These are phyloP conservation scores for Napeogenes sylphis DNA, from an alignment of 2,888 invertebrate species.

Conservation along the genomic window DNA sequence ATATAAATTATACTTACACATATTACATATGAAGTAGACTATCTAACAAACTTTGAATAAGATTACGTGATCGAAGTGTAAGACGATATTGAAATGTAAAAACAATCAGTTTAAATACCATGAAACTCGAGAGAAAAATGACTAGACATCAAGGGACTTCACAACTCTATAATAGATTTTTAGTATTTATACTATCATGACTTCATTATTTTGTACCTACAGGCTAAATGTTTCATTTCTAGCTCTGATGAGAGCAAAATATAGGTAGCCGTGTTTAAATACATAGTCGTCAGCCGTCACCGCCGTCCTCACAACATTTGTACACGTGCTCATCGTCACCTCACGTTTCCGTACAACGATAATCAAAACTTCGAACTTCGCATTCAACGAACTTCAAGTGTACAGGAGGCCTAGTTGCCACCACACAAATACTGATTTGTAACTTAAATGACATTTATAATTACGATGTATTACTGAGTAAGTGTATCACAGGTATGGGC, in stretches of 20 bases:
- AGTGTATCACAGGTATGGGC: conserved; percentile 44
- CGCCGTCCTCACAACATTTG: neutral
- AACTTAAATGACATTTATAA: conserved; percentile 24
- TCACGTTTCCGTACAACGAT: neutral
- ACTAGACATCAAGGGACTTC: neutral
- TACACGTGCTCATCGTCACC: neutral
- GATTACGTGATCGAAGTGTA: too few species aligned
- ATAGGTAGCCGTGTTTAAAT: neutral
- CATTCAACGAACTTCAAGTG: neutral
- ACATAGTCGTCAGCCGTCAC: neutral
- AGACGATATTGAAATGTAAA: too few species aligned
- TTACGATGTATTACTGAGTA: conserved; percentile 26
- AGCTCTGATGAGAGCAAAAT: too few species aligned
- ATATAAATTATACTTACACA: neutral
- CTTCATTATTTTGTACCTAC: too few species aligned
- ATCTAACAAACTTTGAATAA: too few species aligned
- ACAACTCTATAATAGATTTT: neutral
- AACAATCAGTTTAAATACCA: neutral
- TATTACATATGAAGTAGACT: neutral
- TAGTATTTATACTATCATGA: too few species aligned
- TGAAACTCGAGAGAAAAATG: neutral
- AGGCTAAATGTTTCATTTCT: too few species aligned
- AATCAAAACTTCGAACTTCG: neutral
- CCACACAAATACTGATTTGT: conserved; percentile 31
- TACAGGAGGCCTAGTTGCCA: conserved; percentile 12